Percentiles rank a stretch among this genome's conserved stretches.
These are phyloP conservation scores for Colaptes auratus DNA, from an alignment of 2,113 vertebrate species.

Conservation along the genomic window DNA sequence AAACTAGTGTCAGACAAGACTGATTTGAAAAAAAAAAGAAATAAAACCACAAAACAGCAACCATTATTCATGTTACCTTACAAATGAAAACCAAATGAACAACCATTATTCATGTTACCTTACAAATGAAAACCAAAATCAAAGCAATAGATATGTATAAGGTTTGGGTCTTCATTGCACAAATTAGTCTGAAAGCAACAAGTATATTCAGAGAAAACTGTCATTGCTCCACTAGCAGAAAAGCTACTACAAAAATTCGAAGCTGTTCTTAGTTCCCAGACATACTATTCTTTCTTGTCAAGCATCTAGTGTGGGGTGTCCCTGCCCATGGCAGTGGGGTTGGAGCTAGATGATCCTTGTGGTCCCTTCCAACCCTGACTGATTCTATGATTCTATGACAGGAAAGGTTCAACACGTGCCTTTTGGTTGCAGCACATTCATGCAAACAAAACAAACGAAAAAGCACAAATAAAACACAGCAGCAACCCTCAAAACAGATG, in stretches of 20 bases:
- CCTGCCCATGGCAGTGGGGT: too few species aligned
- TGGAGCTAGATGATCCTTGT: too few species aligned
- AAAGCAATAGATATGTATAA: neutral
- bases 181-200: neutral
- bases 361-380: too few species aligned
- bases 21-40: neutral
- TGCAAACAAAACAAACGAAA: neutral
- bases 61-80: neutral
- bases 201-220: neutral
- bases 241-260: neutral
- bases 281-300: fast-evolving
- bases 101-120: too few species aligned
- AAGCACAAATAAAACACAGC: neutral
- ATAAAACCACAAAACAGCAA: neutral
- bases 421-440: neutral
- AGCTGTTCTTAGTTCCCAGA: neutral
- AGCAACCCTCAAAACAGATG: neutral
- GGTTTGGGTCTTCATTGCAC: neutral
- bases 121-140: neutral
- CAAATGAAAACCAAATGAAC: too few species aligned
- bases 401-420: neutral
- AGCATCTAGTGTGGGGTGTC: neutral
- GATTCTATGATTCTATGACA: neutral
- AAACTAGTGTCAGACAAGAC: neutral
- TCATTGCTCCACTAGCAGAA: neutral